Percentiles rank a stretch among this genome's conserved stretches.
These are phyloP conservation scores for Macquaria australasica DNA, from an alignment of 2,113 vertebrate species.

Conservation along the genomic window DNA sequence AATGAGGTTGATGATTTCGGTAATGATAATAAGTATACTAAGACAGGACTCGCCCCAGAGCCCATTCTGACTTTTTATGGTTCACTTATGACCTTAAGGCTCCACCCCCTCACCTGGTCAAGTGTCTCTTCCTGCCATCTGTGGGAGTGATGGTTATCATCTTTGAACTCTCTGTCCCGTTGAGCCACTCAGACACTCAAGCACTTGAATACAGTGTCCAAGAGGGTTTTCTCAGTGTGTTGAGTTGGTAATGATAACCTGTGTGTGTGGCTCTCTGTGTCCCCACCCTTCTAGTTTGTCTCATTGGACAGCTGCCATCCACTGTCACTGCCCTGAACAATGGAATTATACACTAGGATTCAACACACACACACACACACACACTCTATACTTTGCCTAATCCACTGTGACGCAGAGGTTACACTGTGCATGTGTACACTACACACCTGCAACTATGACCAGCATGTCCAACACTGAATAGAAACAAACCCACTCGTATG, in stretches of 20 bases:
- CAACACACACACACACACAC: not conserved
- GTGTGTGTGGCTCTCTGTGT: not conserved
- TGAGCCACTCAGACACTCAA: not conserved
- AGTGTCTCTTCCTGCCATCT: not conserved
- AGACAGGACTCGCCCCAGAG: not conserved
- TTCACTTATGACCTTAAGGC: not conserved
- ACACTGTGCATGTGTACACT: too few species aligned
- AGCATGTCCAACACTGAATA: not conserved
- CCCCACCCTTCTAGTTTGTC: slow-evolving; percentile 27
- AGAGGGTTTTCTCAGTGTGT: slow-evolving; percentile 12
- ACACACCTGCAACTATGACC: not conserved
- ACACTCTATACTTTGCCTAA: slow-evolving; percentile 12
- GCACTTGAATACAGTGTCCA: slow-evolving; percentile 40
- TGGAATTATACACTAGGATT: slow-evolving; percentile 22
- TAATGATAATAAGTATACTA: too few species aligned
- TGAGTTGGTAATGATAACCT: slow-evolving; percentile 44
- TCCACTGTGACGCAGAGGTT: not conserved
- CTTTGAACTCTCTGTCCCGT: not conserved
- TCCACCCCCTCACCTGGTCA: not conserved
- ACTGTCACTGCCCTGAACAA: slow-evolving; percentile 18
- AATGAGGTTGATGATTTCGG: too few species aligned
- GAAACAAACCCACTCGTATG: not conserved
- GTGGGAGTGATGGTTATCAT: not conserved
- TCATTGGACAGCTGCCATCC: slow-evolving; percentile 35
- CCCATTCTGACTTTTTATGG: not conserved